Evolutionary conservation across 2,797 vertebrate genomes (phyloP), one percentile per base, ranked within the genome.

Genomic region (Malurus leucopterus): DNA sequence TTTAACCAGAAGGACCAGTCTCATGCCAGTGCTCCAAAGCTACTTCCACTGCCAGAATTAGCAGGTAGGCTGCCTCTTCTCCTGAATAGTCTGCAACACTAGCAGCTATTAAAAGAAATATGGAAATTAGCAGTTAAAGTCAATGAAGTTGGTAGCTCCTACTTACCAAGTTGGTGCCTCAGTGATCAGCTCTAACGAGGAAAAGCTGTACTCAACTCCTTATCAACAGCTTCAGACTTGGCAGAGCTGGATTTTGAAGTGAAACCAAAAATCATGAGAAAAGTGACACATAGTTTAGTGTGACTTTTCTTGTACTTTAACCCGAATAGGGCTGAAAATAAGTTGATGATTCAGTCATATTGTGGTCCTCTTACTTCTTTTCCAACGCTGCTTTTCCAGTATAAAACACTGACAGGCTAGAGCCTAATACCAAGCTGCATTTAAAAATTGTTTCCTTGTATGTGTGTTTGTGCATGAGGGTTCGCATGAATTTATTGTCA

Each of bases 101-200:
- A 49, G 29, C 59, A 85, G 55, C 84, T 91, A 43, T 85, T 91
- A 74, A 43, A 85, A 80, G 76, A 93, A 96, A 88, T 38, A 86
- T 58, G 77, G 68, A 94, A 92, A 88, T 91, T 77, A 74, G 51
- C 58, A 91, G 75, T 88, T 87, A 67, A 95, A 93, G 41, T 94
- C 95, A 92, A 79, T 81, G 63, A 80, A 93, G 86, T 70, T 47
- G 57, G 78, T 83, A 83, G 65, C 21, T 36, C 63, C 76, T 85
- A 44, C 84, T 90, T 92, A 93, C 40, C 72, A 74, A 77, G 84
- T 77, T 90, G 86, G 93, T 94, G 55, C 83, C 86, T 94, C 69
- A 47, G 85, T 81, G 86, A 89, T 95, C 91, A 72, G 43, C 59
- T 93, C 46, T 95, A 94, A 94, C 49, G 26, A 95, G 55, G 71